Evolutionary conservation across 1,140 invertebrate genomes (phyloP), one percentile per base, ranked within the genome.

Genomic region (Lysiphlebus fabarum): DNA sequence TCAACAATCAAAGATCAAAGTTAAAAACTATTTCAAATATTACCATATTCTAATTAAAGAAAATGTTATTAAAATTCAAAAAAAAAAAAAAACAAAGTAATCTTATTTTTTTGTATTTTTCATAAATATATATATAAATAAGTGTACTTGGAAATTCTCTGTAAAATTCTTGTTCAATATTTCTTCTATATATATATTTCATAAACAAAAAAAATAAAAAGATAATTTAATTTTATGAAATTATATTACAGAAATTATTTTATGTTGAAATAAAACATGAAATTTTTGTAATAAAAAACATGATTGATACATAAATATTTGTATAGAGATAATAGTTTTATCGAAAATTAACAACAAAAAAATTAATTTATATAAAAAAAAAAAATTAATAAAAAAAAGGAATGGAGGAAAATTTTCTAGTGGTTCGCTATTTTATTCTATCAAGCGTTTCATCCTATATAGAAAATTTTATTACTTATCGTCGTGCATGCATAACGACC

Each of bases 301-400:
- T 26, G 17, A 26, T 26, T 26, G 17, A 26, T 26, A 7, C 36
- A 51, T 51, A 11, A 8, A 40, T 40, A 10, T 34, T n/a, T 33
- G 7, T 10, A 53, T n/a, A n/a, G 43, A 26, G 53, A 42, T 54
- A 54, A 54, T 44, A 43, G 53, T 12, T 54, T 54, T 54, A 40
- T 54, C 17, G 36, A 51, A 34, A 12, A 12, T 10, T 7, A 51
- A 37, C 49, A 33, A 6, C 2, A n/a, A n/a, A n/a, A n/a, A n/a
- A n/a, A n/a, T n/a, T n/a, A n/a, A n/a, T n/a, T n/a, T n/a, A n/a
- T n/a, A n/a, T n/a, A n/a, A n/a, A n/a, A n/a, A n/a, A 10, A 51
- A 38, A 51, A 51, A 51, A 51, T 0, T 26, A 26, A 26, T 26
- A 26, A 26, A 2, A 26, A 26, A 26, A 26, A 0, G 1, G 17